A percentile compares a stretch with the other conserved stretches of the same genome.
Evolutionary conservation across 2,888 invertebrate genomes (phyloP).

Genomic region (Pterostichus niger): DNA sequence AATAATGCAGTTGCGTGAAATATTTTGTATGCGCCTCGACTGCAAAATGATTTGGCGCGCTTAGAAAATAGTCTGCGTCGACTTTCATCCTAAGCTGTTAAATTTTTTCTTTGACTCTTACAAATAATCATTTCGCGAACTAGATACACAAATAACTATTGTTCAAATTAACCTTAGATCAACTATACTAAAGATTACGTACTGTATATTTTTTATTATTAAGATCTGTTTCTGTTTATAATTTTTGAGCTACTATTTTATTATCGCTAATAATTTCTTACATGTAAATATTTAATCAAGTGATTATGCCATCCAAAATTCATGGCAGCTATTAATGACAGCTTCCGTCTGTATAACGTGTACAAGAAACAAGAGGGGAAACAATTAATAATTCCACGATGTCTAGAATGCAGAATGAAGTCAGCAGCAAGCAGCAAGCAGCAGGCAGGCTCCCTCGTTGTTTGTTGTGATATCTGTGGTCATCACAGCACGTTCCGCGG

Average conservation of each 20-base stretch:
- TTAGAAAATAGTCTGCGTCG: no score
- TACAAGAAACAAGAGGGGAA: conserved; percentile 33
- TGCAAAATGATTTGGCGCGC: no score
- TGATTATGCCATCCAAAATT: conserved; percentile 42
- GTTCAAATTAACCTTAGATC: no score
- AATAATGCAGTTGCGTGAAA: no score
- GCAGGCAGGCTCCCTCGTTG: conserved; percentile 14
- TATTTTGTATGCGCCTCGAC: no score
- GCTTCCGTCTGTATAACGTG: conserved; percentile 40
- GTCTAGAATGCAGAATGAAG: conserved; percentile 42
- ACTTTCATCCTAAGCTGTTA: no score
- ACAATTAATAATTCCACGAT: conserved; percentile 29
- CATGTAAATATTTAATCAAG: conserved; percentile 13
- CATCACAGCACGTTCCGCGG: conserved; percentile 1
- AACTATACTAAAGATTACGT: no score
- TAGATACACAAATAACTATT: no score
- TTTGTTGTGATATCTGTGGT: conserved; percentile 47
- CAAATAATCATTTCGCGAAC: no score
- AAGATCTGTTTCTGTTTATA: conserved; percentile 17
- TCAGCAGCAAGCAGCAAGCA: neutral
- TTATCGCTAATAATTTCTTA: neutral
- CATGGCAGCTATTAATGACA: conserved; percentile 44
- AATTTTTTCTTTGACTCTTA: no score
- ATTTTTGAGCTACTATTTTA: no score
- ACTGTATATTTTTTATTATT: no score